A percentile compares a stretch with the other conserved stretches of the same genome.
Evolutionary conservation across 2,888 invertebrate species (phyloP).

Genomic region (Ormyrus pomaceus): DNA sequence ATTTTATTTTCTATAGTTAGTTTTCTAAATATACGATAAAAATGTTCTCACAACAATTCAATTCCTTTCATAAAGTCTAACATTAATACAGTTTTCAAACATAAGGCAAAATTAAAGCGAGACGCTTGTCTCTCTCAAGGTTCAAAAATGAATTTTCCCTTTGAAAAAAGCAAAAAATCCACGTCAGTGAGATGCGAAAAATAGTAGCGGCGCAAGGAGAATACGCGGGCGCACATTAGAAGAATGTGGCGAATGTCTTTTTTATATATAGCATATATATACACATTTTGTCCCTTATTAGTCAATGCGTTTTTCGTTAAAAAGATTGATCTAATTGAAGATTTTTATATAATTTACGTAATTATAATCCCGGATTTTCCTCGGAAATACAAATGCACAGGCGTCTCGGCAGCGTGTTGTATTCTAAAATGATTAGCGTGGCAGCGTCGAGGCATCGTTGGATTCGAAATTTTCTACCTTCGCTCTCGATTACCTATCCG

Average conservation of each 20-base stretch:
- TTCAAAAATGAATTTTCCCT: background rate
- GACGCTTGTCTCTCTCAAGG: too few species aligned
- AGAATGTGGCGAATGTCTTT: background rate
- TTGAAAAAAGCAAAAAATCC: background rate
- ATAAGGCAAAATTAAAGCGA: too few species aligned
- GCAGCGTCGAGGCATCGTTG: slow-evolving; percentile 52
- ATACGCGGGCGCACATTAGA: background rate
- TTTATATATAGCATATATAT: background rate
- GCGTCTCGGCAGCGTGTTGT: slow-evolving; percentile 46
- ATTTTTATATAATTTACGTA: background rate
- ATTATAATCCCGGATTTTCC: slow-evolving; percentile 2
- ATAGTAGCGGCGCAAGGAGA: background rate
- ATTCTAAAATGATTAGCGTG: slow-evolving; percentile 45
- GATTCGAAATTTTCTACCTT: slow-evolving; percentile 35
- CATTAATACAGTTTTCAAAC: too few species aligned
- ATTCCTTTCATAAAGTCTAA: too few species aligned
- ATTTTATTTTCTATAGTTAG: too few species aligned
- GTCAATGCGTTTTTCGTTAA: too few species aligned
- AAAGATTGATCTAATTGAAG: slow-evolving; percentile 4
- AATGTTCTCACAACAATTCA: too few species aligned
- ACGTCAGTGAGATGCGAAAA: slow-evolving; percentile 31
- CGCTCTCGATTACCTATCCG: slow-evolving; percentile 8
- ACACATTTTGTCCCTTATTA: background rate
- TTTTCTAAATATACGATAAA: too few species aligned
- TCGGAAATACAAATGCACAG: slow-evolving; percentile 28